These are phyloP conservation scores for Lordiphosa fenestrarum DNA, from an alignment of 2,888 invertebrate species.

Conservation along the genomic window DNA sequence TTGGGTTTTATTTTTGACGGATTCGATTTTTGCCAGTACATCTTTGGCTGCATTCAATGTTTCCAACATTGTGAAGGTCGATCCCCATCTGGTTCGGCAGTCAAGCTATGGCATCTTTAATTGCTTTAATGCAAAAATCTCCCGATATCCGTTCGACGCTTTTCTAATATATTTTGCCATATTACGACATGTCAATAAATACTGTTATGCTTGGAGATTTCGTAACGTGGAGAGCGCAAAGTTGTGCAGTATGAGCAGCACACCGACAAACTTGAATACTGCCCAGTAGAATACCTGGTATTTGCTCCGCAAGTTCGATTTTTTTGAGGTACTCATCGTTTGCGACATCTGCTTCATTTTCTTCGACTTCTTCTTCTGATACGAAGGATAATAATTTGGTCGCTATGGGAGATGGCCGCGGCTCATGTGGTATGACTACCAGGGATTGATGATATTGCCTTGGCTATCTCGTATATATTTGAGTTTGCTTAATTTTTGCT, in stretches of 20 bases:
- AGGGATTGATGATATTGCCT: no score
- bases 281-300: conserved; percentile 8
- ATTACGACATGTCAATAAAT: conserved; percentile 20
- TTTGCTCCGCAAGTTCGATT: conserved; percentile 18
- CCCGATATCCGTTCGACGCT: conserved; percentile 12
- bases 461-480: no score
- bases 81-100: conserved; percentile 27
- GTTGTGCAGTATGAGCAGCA: conserved; percentile 34
- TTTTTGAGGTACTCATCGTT: conserved; percentile 19
- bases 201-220: conserved; percentile 19
- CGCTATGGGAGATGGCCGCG: no score
- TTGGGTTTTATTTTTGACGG: conserved; percentile 2
- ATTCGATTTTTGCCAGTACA: neutral
- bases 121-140: conserved; percentile 10
- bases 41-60: neutral
- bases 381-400: neutral
- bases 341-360: neutral
- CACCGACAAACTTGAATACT: conserved; percentile 29
- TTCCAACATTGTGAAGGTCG: neutral
- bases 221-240: conserved; percentile 29
- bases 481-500: conserved; percentile 4
- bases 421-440: no score
- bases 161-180: conserved; percentile 23
- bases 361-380: neutral
- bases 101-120: conserved; percentile 15